Evolutionary conservation across 1,140 invertebrate genomes (phyloP).

Genomic region (Carposina sasakii): DNA sequence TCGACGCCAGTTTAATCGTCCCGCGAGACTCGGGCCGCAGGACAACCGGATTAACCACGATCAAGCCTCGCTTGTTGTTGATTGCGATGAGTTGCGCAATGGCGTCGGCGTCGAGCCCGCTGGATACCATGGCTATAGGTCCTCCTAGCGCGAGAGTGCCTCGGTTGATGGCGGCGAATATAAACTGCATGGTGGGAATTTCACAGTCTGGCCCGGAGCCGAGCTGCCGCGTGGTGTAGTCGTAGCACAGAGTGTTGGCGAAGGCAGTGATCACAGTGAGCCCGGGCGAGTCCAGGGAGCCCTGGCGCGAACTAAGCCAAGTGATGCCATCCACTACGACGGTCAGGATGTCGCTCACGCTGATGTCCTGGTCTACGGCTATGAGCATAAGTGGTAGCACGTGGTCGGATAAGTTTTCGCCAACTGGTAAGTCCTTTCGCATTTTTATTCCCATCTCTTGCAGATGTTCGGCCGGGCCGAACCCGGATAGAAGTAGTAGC

Average conservation of each 20-base stretch:
- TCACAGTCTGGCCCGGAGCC: conserved; percentile 28
- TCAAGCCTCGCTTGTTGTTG: conserved; percentile 46
- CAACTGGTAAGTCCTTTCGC: conserved; percentile 76
- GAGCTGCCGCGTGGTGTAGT: conserved; percentile 38
- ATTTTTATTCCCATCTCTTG: conserved; percentile 72
- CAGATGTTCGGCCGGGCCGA: conserved; percentile 77
- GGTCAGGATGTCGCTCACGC: conserved; percentile 30
- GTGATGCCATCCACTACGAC: conserved; percentile 28
- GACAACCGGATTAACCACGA: conserved; percentile 71
- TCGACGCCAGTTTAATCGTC: conserved; percentile 75
- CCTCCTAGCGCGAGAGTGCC: conserved; percentile 69
- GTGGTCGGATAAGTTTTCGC: conserved; percentile 87
- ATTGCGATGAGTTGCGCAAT: conserved; percentile 39
- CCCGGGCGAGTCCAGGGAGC: conserved; percentile 66
- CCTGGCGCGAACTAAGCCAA: conserved; percentile 32
- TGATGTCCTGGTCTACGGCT: conserved; percentile 47
- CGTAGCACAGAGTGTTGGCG: conserved; percentile 65
- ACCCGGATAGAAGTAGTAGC: conserved; percentile 82
- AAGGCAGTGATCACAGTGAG: conserved; percentile 69
- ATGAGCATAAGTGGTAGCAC: conserved; percentile 54
- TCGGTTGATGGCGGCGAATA: conserved; percentile 55
- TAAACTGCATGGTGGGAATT: conserved; percentile 33
- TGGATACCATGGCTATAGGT: conserved; percentile 35
- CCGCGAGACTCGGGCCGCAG: conserved; percentile 81
- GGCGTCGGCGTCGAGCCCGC: conserved; percentile 45